A percentile compares a stretch with the other conserved stretches of the same genome.
phyloP scores from a whole-genome alignment of 2,888 invertebrate species.

The Scaptomyza caliginosa region DNA sequence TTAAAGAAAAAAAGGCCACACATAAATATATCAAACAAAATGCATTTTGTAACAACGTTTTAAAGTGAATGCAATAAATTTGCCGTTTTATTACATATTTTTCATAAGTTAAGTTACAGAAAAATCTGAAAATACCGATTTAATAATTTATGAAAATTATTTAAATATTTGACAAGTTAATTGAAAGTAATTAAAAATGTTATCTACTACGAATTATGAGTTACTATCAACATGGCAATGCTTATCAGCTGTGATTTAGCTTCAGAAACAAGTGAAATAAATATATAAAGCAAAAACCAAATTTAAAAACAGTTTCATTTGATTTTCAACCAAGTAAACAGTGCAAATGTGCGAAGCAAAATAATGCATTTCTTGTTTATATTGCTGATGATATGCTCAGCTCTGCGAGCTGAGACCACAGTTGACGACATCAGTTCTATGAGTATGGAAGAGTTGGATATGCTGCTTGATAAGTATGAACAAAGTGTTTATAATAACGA shows the following conservation, averaged over 20 bases:
- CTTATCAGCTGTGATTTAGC: neutral
- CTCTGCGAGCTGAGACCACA: neutral
- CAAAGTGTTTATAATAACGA: neutral
- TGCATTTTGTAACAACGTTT: constrained; percentile 4
- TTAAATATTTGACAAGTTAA: neutral
- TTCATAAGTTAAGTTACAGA: no score
- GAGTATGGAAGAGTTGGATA: neutral
- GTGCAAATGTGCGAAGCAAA: neutral
- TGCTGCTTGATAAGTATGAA: neutral
- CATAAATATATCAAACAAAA: constrained; percentile 9
- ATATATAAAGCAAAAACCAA: neutral
- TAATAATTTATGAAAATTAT: neutral
- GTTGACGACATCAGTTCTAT: neutral
- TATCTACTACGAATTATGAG: neutral
- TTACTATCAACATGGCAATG: neutral
- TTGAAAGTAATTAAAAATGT: neutral
- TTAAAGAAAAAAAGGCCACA: constrained; percentile 27
- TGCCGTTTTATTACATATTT: constrained; percentile 27
- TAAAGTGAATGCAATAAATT: constrained; percentile 25
- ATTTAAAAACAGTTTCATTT: constrained; percentile 4
- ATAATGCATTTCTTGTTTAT: constrained; percentile 1
- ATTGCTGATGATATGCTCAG: neutral
- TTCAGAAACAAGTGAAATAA: neutral
- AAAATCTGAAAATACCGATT: no score
- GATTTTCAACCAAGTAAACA: neutral